A percentile compares a stretch with the other conserved stretches of the same genome.
Evolutionary conservation across 2,113 vertebrate species (phyloP).

Genomic region (Agapornis roseicollis): DNA sequence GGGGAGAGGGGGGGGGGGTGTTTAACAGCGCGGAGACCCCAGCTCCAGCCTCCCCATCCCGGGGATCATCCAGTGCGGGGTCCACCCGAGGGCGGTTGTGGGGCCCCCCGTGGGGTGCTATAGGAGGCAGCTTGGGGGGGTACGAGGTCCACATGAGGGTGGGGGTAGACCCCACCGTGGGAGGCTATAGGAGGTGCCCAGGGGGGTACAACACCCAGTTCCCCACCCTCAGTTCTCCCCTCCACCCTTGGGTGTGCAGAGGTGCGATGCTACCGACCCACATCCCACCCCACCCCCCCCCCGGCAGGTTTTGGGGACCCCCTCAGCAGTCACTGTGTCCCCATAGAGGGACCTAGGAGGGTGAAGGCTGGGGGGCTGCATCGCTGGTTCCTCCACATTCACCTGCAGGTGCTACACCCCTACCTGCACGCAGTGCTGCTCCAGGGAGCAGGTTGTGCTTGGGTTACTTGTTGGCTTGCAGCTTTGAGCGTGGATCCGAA

Average conservation of each 20-base stretch:
- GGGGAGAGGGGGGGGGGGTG: fast-evolving
- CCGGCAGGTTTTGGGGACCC: background rate
- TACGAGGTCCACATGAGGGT: fast-evolving
- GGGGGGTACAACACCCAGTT: background rate
- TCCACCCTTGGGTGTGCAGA: fast-evolving
- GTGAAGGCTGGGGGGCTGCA: background rate
- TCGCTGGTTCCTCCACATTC: fast-evolving
- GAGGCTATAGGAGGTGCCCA: background rate
- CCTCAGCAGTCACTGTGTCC: background rate
- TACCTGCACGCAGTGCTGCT: background rate
- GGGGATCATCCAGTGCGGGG: background rate
- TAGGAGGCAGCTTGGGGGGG: background rate
- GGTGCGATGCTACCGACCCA: background rate
- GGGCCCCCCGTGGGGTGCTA: background rate
- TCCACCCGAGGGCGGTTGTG: background rate
- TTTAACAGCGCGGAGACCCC: background rate
- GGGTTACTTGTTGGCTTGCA: background rate
- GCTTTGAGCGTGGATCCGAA: background rate
- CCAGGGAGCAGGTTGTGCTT: fast-evolving
- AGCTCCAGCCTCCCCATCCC: too few species aligned
- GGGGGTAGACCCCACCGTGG: background rate
- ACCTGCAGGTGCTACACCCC: background rate
- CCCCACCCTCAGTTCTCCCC: background rate
- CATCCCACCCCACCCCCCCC: too few species aligned
- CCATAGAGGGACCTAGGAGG: background rate